A percentile compares a stretch with the other conserved stretches of the same genome.
phyloP scores from a whole-genome alignment of 2,113 vertebrate genomes.

The Leiothrix lutea region DNA sequence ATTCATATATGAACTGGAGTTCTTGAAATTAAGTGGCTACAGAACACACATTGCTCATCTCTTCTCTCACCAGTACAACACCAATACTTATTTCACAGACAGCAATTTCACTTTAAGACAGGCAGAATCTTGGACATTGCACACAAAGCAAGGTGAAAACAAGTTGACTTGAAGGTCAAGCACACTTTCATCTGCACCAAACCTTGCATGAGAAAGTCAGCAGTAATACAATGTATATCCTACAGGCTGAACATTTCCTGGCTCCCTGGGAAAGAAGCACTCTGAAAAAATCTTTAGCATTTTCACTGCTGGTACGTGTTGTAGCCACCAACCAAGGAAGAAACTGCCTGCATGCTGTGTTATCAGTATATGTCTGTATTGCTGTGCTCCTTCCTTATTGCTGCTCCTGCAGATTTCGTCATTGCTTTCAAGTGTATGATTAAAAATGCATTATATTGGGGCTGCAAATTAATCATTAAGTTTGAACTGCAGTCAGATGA shows the following conservation, averaged over 20 bases:
- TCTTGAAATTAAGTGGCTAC: not conserved
- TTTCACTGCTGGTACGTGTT: not conserved
- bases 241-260: not conserved
- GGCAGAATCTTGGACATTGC: not conserved
- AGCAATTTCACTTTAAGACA: not conserved
- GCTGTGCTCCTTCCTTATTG: slow-evolving; percentile 20
- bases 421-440: not conserved
- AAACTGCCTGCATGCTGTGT: not conserved
- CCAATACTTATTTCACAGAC: not conserved
- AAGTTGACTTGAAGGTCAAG: not conserved
- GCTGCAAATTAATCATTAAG: slow-evolving; percentile 3
- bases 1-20: not conserved
- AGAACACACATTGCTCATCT: not conserved
- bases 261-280: not conserved
- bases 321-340: not conserved
- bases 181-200: not conserved
- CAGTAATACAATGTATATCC: not conserved
- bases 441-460: not conserved
- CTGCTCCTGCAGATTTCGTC: not conserved
- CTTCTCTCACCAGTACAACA: not conserved
- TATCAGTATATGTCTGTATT: not conserved
- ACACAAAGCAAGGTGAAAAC: not conserved
- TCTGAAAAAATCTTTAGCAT: not conserved
- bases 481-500: not conserved
- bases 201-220: not conserved